Percentiles rank a stretch among this genome's conserved stretches.
These are phyloP conservation scores for Chironomus striatipennis DNA, from an alignment of 1,140 invertebrate species.

Conservation along the genomic window DNA sequence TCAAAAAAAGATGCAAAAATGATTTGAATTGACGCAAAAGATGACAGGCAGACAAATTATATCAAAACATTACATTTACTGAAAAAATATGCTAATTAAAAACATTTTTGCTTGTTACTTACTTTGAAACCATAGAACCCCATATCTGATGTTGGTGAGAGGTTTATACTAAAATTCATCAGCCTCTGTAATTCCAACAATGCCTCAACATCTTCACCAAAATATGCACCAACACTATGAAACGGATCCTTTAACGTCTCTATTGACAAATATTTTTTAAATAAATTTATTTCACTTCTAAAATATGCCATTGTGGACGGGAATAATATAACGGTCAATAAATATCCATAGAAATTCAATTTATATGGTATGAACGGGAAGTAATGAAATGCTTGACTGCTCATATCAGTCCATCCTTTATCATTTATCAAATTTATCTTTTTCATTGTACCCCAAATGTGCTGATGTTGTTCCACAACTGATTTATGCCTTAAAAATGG, in stretches of 20 bases:
- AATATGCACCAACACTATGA: not conserved
- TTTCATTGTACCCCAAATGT: not conserved
- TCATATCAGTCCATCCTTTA: not conserved
- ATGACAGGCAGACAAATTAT: too few relatives aligned
- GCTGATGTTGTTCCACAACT: not conserved
- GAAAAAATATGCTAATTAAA: not conserved
- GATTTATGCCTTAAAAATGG: not conserved
- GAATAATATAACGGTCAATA: not conserved
- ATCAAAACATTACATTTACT: not conserved
- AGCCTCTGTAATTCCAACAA: constrained; percentile 6
- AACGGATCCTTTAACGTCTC: not conserved
- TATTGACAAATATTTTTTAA: not conserved
- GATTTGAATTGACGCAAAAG: too few relatives aligned
- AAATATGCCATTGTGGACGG: not conserved
- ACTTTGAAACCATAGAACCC: constrained; percentile 24
- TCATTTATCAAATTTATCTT: constrained; percentile 21
- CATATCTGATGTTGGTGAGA: constrained; percentile 1
- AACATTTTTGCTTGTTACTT: not conserved
- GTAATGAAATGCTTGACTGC: constrained; percentile 18
- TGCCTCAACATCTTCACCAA: constrained; percentile 24
- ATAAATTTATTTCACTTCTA: not conserved
- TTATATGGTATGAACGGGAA: not conserved
- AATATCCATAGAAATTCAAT: constrained; percentile 7
- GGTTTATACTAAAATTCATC: constrained; percentile 22
- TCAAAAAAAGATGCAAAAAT: too few relatives aligned